phyloP scores from a whole-genome alignment of 2,888 invertebrate genomes.

The Vanessa cardui region DNA sequence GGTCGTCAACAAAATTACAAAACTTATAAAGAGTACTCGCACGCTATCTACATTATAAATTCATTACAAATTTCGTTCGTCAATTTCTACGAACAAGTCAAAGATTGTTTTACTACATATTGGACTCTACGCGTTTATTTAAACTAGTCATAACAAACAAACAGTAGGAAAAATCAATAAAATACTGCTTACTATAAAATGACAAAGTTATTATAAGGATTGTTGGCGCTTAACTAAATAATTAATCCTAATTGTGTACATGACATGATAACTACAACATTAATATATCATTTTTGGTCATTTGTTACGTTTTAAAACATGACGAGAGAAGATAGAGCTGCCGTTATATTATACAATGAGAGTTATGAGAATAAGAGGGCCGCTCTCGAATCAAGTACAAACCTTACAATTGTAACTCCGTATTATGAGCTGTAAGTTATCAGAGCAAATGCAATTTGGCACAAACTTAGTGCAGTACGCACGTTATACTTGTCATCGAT shows the following conservation, averaged over 20 bases:
- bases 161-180: not conserved
- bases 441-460: too few relatives aligned
- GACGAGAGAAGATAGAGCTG: not conserved
- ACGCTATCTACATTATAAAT: not conserved
- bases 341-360: not conserved
- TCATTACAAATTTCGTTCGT: slow-evolving; percentile 4
- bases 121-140: not conserved
- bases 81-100: not conserved
- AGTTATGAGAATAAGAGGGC: too few relatives aligned
- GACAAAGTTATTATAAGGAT: not conserved
- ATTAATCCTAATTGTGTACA: slow-evolving; percentile 1
- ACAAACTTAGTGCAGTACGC: too few relatives aligned
- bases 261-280: not conserved
- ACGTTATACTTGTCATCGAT: too few relatives aligned
- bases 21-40: not conserved
- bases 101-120: not conserved
- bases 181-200: not conserved
- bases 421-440: too few relatives aligned
- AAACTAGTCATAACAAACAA: not conserved
- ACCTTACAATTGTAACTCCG: too few relatives aligned
- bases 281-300: slow-evolving; percentile 6
- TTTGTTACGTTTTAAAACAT: slow-evolving; percentile 2
- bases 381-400: too few relatives aligned
- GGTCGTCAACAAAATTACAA: not conserved
- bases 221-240: not conserved